Conservation (phyloP, 2,113 vertebrate species). For the Cyprinodon brontotheroides region DNA sequence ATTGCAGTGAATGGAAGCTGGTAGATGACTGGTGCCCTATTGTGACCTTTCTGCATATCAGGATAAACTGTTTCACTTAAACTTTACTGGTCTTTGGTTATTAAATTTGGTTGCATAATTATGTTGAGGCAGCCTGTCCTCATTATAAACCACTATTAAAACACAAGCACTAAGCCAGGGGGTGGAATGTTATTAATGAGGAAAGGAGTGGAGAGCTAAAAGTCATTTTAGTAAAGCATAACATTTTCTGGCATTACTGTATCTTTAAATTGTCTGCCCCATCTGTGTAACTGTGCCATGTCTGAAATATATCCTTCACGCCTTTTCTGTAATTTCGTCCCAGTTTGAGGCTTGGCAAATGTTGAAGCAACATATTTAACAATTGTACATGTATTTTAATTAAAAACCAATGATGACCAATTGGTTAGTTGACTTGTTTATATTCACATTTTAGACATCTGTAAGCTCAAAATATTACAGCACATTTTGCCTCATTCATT, state of each 20-base stretch:
- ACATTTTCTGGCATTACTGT: constrained; percentile 38
- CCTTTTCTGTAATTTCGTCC: constrained; percentile 9
- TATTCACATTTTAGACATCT: constrained; percentile 29
- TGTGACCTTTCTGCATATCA: constrained; percentile 60
- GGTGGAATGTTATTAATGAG: constrained; percentile 32
- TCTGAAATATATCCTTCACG: constrained; percentile 42
- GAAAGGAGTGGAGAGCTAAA: constrained; percentile 9
- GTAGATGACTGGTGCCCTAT: constrained; percentile 43
- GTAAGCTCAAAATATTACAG: constrained; percentile 41
- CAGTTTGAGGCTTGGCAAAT: constrained; percentile 37
- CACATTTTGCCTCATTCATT: constrained; percentile 5
- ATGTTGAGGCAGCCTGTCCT: constrained; percentile 70
- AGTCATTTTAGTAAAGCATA: constrained; percentile 44
- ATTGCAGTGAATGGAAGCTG: not conserved
- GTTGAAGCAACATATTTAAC: constrained; percentile 40
- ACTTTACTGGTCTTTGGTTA: constrained; percentile 75
- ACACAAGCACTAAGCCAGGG: constrained; percentile 39
- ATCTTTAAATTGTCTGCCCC: constrained; percentile 32
- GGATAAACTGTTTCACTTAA: constrained; percentile 74
- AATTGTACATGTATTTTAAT: not conserved
- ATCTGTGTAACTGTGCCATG: constrained; percentile 34
- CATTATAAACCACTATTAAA: constrained; percentile 70
- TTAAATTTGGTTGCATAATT: constrained; percentile 77
- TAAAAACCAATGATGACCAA: too few species aligned
- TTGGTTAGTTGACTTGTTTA: constrained; percentile 24